Base-by-base conservation (phyloP, 2,113 vertebrate species). In the Protobothrops flavoviridis region DNA sequence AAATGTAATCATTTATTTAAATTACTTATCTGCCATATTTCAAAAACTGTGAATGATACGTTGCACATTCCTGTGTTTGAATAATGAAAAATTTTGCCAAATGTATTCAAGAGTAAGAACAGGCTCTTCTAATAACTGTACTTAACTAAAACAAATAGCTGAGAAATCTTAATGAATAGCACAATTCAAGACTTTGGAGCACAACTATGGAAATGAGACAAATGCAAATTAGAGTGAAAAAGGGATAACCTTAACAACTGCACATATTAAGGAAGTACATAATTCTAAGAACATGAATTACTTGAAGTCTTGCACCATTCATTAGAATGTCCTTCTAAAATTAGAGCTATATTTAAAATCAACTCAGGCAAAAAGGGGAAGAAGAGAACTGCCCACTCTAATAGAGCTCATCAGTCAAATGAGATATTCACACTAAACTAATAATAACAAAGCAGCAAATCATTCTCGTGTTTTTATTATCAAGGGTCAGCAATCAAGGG, bases 371-470 rank as follows among this genome's bases (percentile, higher is more conserved):
- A 97, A 96, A 92, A 94, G 88, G 91, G 92, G 86, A 64, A 94
- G 85, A 89, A 88, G 93, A 95, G 92, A 94, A 96, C 95, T 90
- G 92, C 90, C 94, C 74, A 88, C 64, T 64, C 69, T 92, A 95
- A 94, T 92, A 88, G 56, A 96, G 92, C 95, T 87, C 94, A 95
- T 95, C 95, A 94, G 94, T 97, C 94, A 96, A 91, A 95, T 87
- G 45, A 45, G 69, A 92, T 95, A 93, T 95, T 96, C 95, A 94
- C 94, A 95, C 61, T 94, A 95, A 94, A 93, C 95, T 94, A 85
- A 86, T 23, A 95, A 93, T 95, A 94, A 95, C 95, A 95, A 96
- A 96, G 95, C 92, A 95, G 93, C 92, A 97, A 96, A 96, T 95
- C 88, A 96, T 95, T 93, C 92, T 94, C 93, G 45, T 91, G 89